A percentile compares a stretch with the other conserved stretches of the same genome.
Conservation (phyloP, 2,888 invertebrate genomes). For the Trichogramma dendrolimi region DNA sequence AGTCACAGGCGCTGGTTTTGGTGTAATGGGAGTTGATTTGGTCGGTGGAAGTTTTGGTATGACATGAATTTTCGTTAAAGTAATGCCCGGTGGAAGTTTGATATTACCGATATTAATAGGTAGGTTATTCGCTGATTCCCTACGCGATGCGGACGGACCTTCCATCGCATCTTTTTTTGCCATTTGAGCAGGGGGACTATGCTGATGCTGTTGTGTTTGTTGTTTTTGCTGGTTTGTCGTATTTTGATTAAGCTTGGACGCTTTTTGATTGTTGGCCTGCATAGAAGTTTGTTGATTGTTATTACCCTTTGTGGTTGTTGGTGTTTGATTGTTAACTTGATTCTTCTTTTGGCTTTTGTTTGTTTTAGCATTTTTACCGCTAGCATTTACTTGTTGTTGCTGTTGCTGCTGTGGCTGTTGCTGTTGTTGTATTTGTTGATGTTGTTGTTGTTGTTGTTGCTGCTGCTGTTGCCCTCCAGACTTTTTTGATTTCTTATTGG, state of each 20-base stretch:
- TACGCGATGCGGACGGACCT: conserved; percentile 37
- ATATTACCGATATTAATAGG: conserved; percentile 48
- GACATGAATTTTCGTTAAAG: conserved; percentile 67
- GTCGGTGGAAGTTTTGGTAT: conserved; percentile 45
- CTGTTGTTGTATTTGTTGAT: conserved; percentile 30
- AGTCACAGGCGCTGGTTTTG: conserved; percentile 41
- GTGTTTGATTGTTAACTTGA: conserved; percentile 20
- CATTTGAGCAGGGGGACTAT: not conserved
- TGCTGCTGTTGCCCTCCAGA: conserved; percentile 28
- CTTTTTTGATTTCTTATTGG: conserved; percentile 32
- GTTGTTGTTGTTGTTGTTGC: conserved; percentile 28
- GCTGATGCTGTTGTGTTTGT: conserved; percentile 6
- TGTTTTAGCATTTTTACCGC: conserved; percentile 22
- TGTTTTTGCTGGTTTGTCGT: conserved; percentile 31
- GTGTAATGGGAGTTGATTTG: conserved; percentile 40
- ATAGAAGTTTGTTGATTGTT: conserved; percentile 30
- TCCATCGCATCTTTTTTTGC: not conserved
- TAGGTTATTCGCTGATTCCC: conserved; percentile 41
- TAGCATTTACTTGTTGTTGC: conserved; percentile 30
- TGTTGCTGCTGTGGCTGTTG: conserved; percentile 28
- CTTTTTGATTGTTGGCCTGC: conserved; percentile 36
- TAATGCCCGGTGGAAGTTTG: conserved; percentile 73
- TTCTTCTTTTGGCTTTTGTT: conserved; percentile 22
- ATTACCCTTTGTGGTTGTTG: conserved; percentile 13
- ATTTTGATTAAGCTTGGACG: conserved; percentile 22